Evolutionary conservation across 2,888 invertebrate species (phyloP).

Genomic region (Cryptosula pallasiana): DNA sequence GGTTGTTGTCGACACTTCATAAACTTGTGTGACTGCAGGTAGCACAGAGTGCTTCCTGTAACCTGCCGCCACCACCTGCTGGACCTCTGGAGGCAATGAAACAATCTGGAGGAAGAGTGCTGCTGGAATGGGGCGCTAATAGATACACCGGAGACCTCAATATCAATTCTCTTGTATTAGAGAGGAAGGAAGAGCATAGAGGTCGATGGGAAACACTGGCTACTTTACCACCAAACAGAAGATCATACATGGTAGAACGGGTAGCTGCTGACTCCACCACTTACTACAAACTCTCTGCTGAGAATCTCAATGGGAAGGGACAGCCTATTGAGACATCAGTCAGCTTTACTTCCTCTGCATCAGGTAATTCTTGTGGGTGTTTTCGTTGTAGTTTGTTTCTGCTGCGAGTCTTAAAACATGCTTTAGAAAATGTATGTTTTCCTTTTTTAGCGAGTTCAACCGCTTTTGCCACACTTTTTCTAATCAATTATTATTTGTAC

Average conservation of each 20-base stretch:
- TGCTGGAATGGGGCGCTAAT: slow-evolving; percentile 17
- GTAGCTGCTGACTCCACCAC: slow-evolving; percentile 9
- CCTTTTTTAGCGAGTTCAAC: no score
- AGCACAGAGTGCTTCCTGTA: neutral
- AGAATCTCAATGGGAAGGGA: slow-evolving; percentile 23
- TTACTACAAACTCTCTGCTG: slow-evolving; percentile 21
- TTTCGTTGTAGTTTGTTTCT: no score
- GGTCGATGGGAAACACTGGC: slow-evolving; percentile 21
- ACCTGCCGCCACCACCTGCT: neutral
- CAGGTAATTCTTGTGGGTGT: slow-evolving; percentile 11
- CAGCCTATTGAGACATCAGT: slow-evolving; percentile 16
- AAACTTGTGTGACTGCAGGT: no score
- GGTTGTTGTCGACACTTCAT: no score
- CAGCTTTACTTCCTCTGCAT: neutral
- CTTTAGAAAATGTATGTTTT: no score
- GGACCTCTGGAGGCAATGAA: slow-evolving; percentile 17
- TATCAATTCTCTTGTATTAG: neutral
- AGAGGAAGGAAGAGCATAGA: slow-evolving; percentile 6
- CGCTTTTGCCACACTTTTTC: no score
- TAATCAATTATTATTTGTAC: neutral
- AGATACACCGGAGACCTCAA: neutral
- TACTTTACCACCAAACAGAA: neutral
- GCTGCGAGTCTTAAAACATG: no score
- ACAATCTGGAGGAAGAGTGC: slow-evolving; percentile 9
- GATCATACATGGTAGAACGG: slow-evolving; percentile 18